Evolutionary conservation across 2,113 vertebrate species (phyloP).

Genomic region (Oryzias curvinotus): DNA sequence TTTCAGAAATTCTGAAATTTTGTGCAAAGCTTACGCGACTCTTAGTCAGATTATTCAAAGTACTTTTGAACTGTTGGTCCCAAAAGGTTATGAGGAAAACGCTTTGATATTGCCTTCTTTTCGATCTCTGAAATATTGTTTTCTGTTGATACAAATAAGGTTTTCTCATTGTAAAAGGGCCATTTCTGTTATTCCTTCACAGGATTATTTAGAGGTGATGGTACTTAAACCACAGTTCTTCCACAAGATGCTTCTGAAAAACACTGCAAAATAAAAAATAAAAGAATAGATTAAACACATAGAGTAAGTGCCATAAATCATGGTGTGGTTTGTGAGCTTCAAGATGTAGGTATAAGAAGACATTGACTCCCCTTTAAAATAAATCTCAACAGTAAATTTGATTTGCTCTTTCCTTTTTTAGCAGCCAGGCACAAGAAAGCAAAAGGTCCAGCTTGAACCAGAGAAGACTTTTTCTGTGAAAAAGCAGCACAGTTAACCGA

Average conservation of each 20-base stretch:
- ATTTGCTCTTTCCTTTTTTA: constrained; percentile 30
- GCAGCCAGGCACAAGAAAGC: constrained; percentile 45
- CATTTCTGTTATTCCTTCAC: too few relatives aligned
- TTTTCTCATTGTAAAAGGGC: too few relatives aligned
- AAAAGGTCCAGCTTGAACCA: constrained; percentile 29
- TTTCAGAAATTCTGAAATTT: neutral
- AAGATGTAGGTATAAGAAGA: neutral
- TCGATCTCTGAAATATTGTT: too few relatives aligned
- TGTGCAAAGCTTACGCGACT: neutral
- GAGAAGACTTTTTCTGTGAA: constrained; percentile 50
- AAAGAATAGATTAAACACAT: too few relatives aligned
- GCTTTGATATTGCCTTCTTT: too few relatives aligned
- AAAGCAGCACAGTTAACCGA: constrained; percentile 41
- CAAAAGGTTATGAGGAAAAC: neutral
- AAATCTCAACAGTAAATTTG: constrained; percentile 6
- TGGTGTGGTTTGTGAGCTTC: neutral
- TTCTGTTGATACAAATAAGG: too few relatives aligned
- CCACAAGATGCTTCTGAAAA: too few relatives aligned
- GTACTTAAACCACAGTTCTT: too few relatives aligned
- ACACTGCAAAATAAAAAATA: too few relatives aligned
- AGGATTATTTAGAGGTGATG: too few relatives aligned
- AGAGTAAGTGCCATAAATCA: too few relatives aligned
- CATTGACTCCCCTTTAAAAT: constrained; percentile 13
- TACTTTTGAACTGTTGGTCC: neutral
- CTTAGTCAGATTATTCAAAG: neutral